Evolutionary conservation across 2,113 vertebrate genomes (phyloP).

Genomic region (Mobula hypostoma): DNA sequence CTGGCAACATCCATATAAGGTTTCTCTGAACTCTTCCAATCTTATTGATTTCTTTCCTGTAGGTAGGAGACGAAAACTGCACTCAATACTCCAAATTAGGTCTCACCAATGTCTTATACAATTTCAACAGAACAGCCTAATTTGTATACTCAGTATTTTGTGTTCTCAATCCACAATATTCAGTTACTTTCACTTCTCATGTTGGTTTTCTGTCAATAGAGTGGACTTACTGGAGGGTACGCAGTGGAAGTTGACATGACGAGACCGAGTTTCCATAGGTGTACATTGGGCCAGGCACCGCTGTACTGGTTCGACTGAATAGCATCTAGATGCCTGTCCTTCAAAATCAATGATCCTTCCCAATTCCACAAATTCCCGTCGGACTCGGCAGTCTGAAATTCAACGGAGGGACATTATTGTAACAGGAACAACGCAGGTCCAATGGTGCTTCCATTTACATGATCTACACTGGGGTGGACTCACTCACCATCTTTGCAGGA

Average conservation of each 20-base stretch:
- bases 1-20: too few species aligned
- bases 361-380: conserved; percentile 51
- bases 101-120: too few species aligned
- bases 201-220: not conserved
- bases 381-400: conserved; percentile 58
- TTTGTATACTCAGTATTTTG: too few species aligned
- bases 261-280: conserved; percentile 44
- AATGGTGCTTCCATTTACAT: not conserved
- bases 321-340: conserved; percentile 54
- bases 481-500: conserved; percentile 55
- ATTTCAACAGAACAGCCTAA: too few species aligned
- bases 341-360: conserved; percentile 49
- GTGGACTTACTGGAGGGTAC: conserved; percentile 51
- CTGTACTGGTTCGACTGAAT: conserved; percentile 60
- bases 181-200: too few species aligned
- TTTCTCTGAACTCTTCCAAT: too few species aligned
- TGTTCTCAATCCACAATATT: too few species aligned
- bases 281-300: conserved; percentile 55
- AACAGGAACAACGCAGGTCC: not conserved
- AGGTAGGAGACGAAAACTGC: too few species aligned
- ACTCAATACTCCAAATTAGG: too few species aligned
- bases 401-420: not conserved
- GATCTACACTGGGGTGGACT: not conserved
- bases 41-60: too few species aligned
- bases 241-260: conserved; percentile 61